Conservation (phyloP, 2,888 invertebrate species). For the Melieria omissa region DNA sequence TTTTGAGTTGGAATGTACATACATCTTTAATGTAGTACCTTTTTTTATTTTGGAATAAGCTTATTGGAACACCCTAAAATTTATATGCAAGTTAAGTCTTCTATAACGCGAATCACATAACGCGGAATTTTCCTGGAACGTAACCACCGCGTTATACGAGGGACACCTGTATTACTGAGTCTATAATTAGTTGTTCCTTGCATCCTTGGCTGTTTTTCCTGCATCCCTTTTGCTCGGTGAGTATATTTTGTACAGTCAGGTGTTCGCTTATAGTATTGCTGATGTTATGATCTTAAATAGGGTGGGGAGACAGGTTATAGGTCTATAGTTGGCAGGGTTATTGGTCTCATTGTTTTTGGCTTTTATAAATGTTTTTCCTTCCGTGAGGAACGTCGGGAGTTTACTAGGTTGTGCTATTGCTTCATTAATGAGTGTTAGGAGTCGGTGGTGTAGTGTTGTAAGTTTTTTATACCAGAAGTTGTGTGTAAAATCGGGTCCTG, state of each 20-base stretch:
- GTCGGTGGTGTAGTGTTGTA: neutral
- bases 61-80: too few species aligned
- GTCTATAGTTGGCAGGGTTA: neutral
- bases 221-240: conserved; percentile 3
- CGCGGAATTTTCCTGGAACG: too few species aligned
- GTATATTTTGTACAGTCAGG: neutral
- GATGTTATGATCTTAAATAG: conserved; percentile 13
- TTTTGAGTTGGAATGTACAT: too few species aligned
- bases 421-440: conserved; percentile 8
- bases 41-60: too few species aligned
- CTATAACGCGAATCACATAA: too few species aligned
- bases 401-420: neutral
- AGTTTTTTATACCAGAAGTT: conserved; percentile 22
- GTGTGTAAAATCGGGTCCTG: conserved; percentile 11
- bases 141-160: too few species aligned
- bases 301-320: conserved; percentile 3
- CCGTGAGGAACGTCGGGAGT: conserved; percentile 2
- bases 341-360: conserved; percentile 8
- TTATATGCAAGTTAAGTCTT: too few species aligned
- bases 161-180: too few species aligned
- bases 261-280: conserved; percentile 2
- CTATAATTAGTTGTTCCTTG: too few species aligned
- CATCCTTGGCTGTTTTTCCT: neutral
- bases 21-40: too few species aligned
- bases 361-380: conserved; percentile 19